Conservation (phyloP, 2,888 invertebrate genomes). For the Leptothorax acervorum region DNA sequence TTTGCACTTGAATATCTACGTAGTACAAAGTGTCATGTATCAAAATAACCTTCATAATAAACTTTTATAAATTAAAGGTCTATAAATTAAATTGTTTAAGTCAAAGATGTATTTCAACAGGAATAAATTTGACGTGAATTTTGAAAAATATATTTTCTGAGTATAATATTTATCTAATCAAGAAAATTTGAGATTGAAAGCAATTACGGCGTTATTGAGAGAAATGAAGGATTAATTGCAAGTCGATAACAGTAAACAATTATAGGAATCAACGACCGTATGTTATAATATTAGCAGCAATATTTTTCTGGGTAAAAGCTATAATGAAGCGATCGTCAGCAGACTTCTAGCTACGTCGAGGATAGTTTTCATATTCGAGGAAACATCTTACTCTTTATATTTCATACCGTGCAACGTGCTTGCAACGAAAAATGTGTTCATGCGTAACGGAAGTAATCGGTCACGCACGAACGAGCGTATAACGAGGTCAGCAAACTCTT, state of each 20-base stretch:
- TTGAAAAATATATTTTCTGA: background rate
- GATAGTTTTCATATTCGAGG: background rate
- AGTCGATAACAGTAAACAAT: background rate
- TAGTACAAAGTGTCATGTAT: background rate
- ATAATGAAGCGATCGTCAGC: background rate
- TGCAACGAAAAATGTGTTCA: constrained; percentile 43
- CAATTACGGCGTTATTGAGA: background rate
- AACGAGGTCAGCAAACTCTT: constrained; percentile 54
- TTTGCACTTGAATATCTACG: background rate
- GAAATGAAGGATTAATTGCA: background rate
- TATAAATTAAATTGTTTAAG: background rate
- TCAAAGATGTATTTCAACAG: background rate
- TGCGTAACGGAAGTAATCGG: constrained; percentile 49
- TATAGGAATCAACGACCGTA: background rate
- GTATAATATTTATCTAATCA: background rate
- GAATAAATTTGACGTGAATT: background rate
- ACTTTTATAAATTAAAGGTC: background rate
- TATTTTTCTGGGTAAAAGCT: background rate
- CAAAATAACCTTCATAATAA: background rate
- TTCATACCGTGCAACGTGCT: background rate
- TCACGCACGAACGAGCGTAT: constrained; percentile 31
- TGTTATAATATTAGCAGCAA: background rate
- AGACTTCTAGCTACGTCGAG: background rate
- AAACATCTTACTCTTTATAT: constrained; percentile 11
- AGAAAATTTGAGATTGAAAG: background rate